Conservation (phyloP, 2,888 invertebrate species). For the Lasius platythorax region DNA sequence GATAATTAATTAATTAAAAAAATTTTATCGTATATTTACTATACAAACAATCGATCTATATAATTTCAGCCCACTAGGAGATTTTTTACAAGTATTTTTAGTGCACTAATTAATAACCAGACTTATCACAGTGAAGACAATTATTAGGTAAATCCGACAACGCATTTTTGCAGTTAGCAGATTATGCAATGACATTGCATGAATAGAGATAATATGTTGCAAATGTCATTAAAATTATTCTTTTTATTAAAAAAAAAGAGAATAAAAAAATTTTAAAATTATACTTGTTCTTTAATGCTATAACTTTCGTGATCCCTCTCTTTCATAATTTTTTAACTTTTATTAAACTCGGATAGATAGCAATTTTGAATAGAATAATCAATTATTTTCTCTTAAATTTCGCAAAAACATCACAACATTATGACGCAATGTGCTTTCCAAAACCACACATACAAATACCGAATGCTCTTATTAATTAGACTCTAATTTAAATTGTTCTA, state of each 20-base stretch:
- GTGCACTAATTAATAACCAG: neutral
- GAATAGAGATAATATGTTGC: neutral
- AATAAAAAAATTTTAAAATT: too few species aligned
- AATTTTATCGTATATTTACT: neutral
- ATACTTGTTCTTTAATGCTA: neutral
- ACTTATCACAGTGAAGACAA: neutral
- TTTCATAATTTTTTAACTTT: neutral
- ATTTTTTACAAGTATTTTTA: neutral
- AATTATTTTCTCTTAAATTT: neutral
- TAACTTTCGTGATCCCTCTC: neutral
- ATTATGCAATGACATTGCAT: neutral
- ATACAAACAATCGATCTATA: neutral
- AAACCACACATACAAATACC: neutral
- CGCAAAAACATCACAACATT: neutral
- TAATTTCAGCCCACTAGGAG: neutral
- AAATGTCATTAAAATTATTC: neutral
- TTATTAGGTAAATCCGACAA: neutral
- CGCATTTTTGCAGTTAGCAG: neutral
- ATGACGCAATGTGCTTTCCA: neutral
- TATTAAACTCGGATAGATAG: neutral
- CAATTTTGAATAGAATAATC: neutral
- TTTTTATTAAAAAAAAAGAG: neutral
- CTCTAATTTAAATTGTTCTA: neutral
- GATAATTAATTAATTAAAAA: neutral
- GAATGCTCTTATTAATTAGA: neutral